These are phyloP conservation scores for Callochromis pleurospilus DNA, from an alignment of 2,113 vertebrate species.

Conservation along the genomic window DNA sequence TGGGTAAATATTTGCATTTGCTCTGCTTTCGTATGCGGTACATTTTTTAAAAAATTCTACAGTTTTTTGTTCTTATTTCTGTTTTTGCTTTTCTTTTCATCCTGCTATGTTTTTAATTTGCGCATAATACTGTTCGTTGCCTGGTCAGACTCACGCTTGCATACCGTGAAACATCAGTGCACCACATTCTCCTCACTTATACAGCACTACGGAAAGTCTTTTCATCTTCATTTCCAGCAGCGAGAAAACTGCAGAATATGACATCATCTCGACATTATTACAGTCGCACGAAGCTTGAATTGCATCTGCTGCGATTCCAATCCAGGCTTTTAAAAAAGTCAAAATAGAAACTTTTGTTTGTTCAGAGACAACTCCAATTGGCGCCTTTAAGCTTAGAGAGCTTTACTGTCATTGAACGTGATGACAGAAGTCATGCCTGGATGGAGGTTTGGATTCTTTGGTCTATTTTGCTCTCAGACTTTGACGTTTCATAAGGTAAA, in stretches of 20 bases:
- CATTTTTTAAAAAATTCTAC: rapidly evolving
- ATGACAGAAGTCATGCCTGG: background rate
- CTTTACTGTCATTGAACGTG: background rate
- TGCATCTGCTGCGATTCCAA: background rate
- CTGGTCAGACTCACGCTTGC: background rate
- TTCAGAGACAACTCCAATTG: background rate
- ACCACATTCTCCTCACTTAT: background rate
- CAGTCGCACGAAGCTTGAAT: rapidly evolving
- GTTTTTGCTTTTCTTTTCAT: background rate
- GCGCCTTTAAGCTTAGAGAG: background rate
- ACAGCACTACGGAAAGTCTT: background rate
- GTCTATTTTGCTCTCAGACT: background rate
- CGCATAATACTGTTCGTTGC: rapidly evolving
- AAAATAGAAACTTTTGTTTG: background rate
- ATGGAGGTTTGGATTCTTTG: background rate
- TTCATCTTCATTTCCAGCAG: background rate
- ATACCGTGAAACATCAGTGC: background rate
- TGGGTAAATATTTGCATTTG: background rate
- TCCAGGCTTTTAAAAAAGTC: background rate
- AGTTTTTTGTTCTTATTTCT: background rate
- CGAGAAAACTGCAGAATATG: background rate
- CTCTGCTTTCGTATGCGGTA: rapidly evolving
- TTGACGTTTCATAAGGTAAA: background rate
- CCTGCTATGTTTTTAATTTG: background rate
- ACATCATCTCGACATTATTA: background rate